phyloP scores from a whole-genome alignment of 53 echinoderm and acorn worm genomes.

The Patiria pectinifera region DNA sequence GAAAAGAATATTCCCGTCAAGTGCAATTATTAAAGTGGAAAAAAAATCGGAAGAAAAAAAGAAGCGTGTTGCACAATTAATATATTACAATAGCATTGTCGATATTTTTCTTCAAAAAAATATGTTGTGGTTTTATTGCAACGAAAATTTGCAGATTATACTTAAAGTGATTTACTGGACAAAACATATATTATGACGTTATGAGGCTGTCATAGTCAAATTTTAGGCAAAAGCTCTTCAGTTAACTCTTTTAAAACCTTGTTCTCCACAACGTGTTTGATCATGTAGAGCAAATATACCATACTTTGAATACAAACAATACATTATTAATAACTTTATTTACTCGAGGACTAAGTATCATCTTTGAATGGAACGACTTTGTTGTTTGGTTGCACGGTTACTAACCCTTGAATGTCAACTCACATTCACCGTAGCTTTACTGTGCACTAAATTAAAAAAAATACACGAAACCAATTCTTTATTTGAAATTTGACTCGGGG shows the following conservation, averaged over 20 bases:
- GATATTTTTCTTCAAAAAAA: too few relatives aligned
- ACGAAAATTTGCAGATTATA: neutral
- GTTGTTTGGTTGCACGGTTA: too few relatives aligned
- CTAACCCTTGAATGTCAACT: neutral
- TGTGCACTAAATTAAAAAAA: too few relatives aligned
- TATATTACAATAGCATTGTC: too few relatives aligned
- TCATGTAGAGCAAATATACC: neutral
- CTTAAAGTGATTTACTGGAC: neutral
- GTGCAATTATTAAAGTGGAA: constrained; percentile 11
- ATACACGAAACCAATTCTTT: too few relatives aligned
- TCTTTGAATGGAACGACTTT: too few relatives aligned
- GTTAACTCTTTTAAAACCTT: neutral
- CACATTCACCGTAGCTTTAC: neutral
- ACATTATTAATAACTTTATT: too few relatives aligned
- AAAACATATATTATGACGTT: neutral
- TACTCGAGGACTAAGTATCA: too few relatives aligned
- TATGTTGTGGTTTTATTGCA: neutral
- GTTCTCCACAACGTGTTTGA: neutral
- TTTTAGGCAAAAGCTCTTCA: neutral
- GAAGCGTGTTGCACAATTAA: too few relatives aligned
- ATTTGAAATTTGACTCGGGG: too few relatives aligned
- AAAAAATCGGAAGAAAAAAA: neutral
- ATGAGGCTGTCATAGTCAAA: neutral
- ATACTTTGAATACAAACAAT: too few relatives aligned
- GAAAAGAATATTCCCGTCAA: neutral